phyloP scores from a whole-genome alignment of 2,113 vertebrate genomes.

The Oreochromis tanganicae region DNA sequence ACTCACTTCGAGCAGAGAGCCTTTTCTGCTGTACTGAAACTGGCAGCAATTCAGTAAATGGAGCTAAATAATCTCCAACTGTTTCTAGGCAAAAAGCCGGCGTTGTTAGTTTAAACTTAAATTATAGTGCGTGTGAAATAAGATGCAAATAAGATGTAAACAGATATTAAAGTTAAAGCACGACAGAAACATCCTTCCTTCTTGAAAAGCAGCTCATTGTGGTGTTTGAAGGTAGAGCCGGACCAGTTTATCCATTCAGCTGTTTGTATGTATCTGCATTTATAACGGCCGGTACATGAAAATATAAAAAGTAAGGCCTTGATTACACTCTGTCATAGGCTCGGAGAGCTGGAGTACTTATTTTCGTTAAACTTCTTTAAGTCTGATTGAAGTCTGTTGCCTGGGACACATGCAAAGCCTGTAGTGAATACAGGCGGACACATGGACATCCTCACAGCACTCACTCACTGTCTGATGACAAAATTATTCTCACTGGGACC shows the following conservation, averaged over 20 bases:
- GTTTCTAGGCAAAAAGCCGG: not conserved
- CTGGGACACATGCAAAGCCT: not conserved
- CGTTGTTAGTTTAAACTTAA: not conserved
- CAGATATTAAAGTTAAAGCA: not conserved
- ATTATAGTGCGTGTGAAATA: not conserved
- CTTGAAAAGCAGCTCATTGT: not conserved
- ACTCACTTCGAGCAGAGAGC: not conserved
- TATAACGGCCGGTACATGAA: not conserved
- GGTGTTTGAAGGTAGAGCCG: not conserved
- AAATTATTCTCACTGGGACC: not conserved
- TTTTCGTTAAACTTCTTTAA: not conserved
- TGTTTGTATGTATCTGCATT: not conserved
- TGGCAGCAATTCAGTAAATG: rapidly evolving
- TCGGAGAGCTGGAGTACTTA: not conserved
- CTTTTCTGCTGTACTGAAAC: not conserved
- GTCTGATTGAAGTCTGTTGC: not conserved
- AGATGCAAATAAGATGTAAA: not conserved
- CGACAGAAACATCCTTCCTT: not conserved
- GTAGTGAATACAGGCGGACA: rapidly evolving
- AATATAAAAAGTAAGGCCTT: not conserved
- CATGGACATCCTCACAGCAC: not conserved
- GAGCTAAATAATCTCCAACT: not conserved
- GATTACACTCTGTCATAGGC: not conserved
- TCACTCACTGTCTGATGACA: not conserved
- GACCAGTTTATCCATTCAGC: not conserved